Base-by-base conservation (phyloP, 2,797 vertebrate genomes). In the Anguilla pacifica region DNA sequence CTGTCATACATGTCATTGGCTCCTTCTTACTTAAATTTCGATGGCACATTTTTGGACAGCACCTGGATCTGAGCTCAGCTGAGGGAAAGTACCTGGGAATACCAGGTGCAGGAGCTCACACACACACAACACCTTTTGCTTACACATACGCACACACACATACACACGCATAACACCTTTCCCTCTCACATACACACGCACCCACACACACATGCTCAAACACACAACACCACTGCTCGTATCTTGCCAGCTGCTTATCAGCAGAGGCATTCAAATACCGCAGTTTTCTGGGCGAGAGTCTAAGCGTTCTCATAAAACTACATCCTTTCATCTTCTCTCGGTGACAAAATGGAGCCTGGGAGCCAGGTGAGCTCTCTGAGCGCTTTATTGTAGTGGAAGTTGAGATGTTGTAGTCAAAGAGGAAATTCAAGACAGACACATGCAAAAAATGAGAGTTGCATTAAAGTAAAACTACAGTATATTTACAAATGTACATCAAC, bases 371-470 rank as follows among this genome's bases (percentile, higher is more conserved):
- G 51, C n/a, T 51, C 28, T 72, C 83, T 61, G 57, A 89, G 92
- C 95, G 92, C 93, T 97, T 98, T 96, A 97, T 94, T 98, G 97
- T 99, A 98, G 97, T 99, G 97, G 93, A 94, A 94, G 92, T 90
- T 94, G 83, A 91, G 90, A 92, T 49, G 43, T 90, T 88, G 88
- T 90, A 93, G 90, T 89, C 49, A 51, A 85, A 28, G 46, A 28
- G 13, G 15, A 51, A 84, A 70, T 83, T 28, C 19, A 82, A 81
- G 13, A 83, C 81, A 88, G 6, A 70, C 55, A 88, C 46, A 82
- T 11, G n/a, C 15, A 31, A 15, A 53, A 59, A 39, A 39, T 39
- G 39, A 39, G 6, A 35, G n/a, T 59, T 84, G 19, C 35, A 81
- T 13, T 87, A 82, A 31, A 89, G 84, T 92, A 88, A 91, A 91